Evolutionary conservation across 2,797 vertebrate genomes (phyloP).

Genomic region (Sebastes reedi): DNA sequence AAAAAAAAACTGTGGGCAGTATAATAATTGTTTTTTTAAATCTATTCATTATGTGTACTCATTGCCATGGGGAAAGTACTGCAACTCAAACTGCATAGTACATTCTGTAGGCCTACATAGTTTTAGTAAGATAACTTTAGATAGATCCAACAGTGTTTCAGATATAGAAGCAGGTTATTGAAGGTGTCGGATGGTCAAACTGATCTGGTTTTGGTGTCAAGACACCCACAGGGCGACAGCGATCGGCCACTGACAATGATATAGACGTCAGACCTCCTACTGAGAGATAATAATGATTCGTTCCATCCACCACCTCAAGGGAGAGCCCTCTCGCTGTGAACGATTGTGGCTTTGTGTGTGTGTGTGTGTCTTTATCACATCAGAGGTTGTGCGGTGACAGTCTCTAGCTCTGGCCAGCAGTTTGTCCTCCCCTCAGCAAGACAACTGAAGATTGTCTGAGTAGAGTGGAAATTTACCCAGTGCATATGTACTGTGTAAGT

Average conservation of each 20-base stretch:
- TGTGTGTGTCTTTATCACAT: not conserved
- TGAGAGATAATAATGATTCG: constrained; percentile 29
- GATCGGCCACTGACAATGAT: not conserved
- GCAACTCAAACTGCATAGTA: not conserved
- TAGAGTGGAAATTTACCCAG: constrained; percentile 82
- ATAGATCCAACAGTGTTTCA: not conserved
- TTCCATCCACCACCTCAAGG: constrained; percentile 6
- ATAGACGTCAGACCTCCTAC: constrained; percentile 17
- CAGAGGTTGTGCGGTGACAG: constrained; percentile 19
- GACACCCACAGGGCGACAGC: not conserved
- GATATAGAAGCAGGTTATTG: not conserved
- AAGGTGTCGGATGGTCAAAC: not conserved
- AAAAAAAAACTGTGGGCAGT: not conserved
- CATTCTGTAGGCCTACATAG: not conserved
- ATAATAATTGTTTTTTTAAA: no score
- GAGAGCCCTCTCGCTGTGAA: constrained; percentile 5
- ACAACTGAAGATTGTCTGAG: constrained; percentile 80
- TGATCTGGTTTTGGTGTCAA: constrained; percentile 7
- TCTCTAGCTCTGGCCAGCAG: constrained; percentile 23
- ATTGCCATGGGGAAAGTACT: not conserved
- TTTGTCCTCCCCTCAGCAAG: constrained; percentile 62
- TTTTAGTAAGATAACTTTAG: not conserved
- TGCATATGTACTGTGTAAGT: constrained; percentile 36
- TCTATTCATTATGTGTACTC: not conserved
- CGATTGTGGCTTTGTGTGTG: not conserved